Evolutionary conservation across 2,113 vertebrate genomes (phyloP), one percentile per base, ranked within the genome.

Genomic region (Macheiramphus alcinus): DNA sequence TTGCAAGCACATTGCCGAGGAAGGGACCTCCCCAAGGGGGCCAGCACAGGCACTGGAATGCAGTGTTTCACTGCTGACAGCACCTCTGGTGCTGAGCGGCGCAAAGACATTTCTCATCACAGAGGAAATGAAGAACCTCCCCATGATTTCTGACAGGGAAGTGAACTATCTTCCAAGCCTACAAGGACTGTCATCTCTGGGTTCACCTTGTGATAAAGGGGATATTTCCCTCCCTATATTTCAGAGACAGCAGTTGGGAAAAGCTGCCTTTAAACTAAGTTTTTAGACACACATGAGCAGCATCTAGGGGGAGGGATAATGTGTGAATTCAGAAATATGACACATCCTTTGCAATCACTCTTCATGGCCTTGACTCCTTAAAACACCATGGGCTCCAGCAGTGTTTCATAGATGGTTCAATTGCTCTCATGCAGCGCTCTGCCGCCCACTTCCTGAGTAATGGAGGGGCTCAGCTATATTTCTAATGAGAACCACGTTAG

Each of bases 371-470:
- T 59, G 38, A 75, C 55, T 83, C 73, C 67, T 65, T 48, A 65
- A 47, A 80, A 59, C 61, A 65, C 16, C 42, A 29, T 1, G 21
- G 55, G 61, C 66, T 93, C 65, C 38, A 68, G 72, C 61, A 68
- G 66, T 1, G 0, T 70, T 48, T 53, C 70, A 26, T 4, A 25
- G 38, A 29, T 3, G 0, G 31, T 50, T 89, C 68, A 55, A 34
- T 23, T 21, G 58, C 58, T 72, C 58, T 61, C 53, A 25, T 4
- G 52, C 11, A 67, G 32, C 2, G 1, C 50, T 38, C 59, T 56
- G 59, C 47, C 0, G 0, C 65, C 36, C 11, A 2, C 53, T 21
- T 55, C 65, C 47, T 13, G 36, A 81, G 40, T 80, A 75, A 73
- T 12, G 42, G 76, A 86, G 22, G 10, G 43, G 48, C 82, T 63